Base-by-base conservation (phyloP, 2,113 vertebrate species). In the Bombycilla garrulus region DNA sequence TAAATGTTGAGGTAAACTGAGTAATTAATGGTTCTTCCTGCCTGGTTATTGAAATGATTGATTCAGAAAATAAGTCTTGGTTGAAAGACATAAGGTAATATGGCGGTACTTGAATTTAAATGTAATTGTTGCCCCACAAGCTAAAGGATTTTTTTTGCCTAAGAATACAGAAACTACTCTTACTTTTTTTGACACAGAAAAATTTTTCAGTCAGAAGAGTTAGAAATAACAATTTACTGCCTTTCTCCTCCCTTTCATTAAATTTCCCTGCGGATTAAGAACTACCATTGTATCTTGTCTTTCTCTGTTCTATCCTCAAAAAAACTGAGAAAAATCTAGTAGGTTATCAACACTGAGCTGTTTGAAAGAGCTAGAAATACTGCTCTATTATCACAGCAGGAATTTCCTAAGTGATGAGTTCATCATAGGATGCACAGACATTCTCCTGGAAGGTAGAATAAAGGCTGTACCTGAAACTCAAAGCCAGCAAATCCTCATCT, bases 311-410 rank as follows among this genome's bases (percentile, higher is more conserved):
- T 47, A 76, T 50, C 65, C 88, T 93, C 73, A 93, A 93, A 91
- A 95, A 94, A 81, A 60, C 83, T 86, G 72, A 95, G 82, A 94
- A 96, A 96, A 96, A 94, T 72, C 90, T 79, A 60, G 77, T 40
- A 89, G 86, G 67, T 83, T 81, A 95, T 89, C 53, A 2, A 57
- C 12, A 40, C 3, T 79, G 92, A 93, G 57, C 73, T 80, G 58
- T 69, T 95, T 83, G 72, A 93, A 96, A 93, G 82, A 76, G 61
- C 17, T 86, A 81, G 85, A 94, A 95, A 92, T 91, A 94, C 78
- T 82, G 58, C 73, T 87, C 91, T 97, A 70, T 96, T 95, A 96
- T 95, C 90, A 86, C 88, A 93, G 95, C 88, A 96, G 93, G 93
- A 94, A 86, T 76, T 91, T 95, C 62, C 65, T 93, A 87, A 81